These are phyloP conservation scores for Anaspis maculata DNA, from an alignment of 2,888 invertebrate genomes.

Conservation along the genomic window DNA sequence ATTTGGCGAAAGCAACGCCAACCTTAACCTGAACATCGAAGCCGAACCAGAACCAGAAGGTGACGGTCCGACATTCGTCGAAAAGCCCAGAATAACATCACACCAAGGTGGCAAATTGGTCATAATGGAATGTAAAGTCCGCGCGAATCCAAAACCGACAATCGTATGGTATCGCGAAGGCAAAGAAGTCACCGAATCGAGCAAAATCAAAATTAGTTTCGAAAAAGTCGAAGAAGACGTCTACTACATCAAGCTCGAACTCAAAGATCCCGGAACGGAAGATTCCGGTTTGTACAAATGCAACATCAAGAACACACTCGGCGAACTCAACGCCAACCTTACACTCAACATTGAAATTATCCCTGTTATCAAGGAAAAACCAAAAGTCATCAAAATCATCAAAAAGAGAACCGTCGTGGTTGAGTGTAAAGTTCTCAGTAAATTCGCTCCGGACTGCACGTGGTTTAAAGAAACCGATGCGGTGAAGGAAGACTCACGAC, in stretches of 20 bases:
- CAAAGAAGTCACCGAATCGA: slow-evolving; percentile 68
- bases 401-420: slow-evolving; percentile 89
- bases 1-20: slow-evolving; percentile 94
- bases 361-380: slow-evolving; percentile 89
- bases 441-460: slow-evolving; percentile 85
- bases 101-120: slow-evolving; percentile 76
- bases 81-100: slow-evolving; percentile 81
- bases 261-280: slow-evolving; percentile 84
- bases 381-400: slow-evolving; percentile 82
- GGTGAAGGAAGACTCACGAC: slow-evolving; percentile 68
- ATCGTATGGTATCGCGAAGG: slow-evolving; percentile 80
- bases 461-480: slow-evolving; percentile 86
- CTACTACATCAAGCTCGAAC: slow-evolving; percentile 79
- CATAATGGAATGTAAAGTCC: slow-evolving; percentile 75
- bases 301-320: slow-evolving; percentile 91
- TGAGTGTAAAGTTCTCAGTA: slow-evolving; percentile 88
- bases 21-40: slow-evolving; percentile 93
- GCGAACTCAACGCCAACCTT: slow-evolving; percentile 94
- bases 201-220: slow-evolving; percentile 70
- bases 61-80: slow-evolving; percentile 89
- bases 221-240: slow-evolving; percentile 67
- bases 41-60: slow-evolving; percentile 91
- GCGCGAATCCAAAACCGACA: slow-evolving; percentile 71
- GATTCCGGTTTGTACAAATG: slow-evolving; percentile 98
- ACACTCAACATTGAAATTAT: slow-evolving; percentile 97